These are phyloP conservation scores for Columba livia DNA, from an alignment of 2,113 vertebrate species.

Conservation along the genomic window DNA sequence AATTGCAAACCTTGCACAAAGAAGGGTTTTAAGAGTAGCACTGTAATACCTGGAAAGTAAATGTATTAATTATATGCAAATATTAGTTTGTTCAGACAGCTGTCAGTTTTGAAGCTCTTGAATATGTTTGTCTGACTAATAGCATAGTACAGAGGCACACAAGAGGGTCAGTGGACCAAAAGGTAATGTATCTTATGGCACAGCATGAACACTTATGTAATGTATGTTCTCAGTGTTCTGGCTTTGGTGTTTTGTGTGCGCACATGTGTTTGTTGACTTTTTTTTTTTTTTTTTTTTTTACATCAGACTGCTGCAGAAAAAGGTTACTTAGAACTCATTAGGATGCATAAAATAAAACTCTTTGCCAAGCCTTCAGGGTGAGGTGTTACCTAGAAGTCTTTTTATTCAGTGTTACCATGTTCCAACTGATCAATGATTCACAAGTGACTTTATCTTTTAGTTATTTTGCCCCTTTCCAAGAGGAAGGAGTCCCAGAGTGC, in stretches of 20 bases:
- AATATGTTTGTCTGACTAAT: background rate
- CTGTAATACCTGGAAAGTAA: background rate
- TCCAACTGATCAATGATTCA: background rate
- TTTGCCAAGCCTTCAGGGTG: slow-evolving; percentile 24
- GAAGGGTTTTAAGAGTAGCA: background rate
- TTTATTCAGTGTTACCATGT: background rate
- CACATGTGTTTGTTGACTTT: too few species aligned
- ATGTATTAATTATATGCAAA: background rate
- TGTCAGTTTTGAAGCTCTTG: background rate
- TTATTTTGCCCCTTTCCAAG: background rate
- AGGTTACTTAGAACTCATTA: background rate
- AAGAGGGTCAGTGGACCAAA: background rate
- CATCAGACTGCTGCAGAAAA: background rate
- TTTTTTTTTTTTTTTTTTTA: background rate
- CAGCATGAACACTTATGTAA: background rate
- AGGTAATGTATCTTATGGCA: background rate
- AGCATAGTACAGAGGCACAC: background rate
- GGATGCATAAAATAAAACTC: background rate
- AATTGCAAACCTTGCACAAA: background rate
- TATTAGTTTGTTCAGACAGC: background rate
- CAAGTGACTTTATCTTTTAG: background rate
- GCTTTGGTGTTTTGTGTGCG: background rate
- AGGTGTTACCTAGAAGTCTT: slow-evolving; percentile 9
- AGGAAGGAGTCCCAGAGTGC: background rate
- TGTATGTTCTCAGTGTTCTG: background rate